Base-by-base conservation (phyloP, 1,140 invertebrate genomes). In the Himalopsyche phryganea region DNA sequence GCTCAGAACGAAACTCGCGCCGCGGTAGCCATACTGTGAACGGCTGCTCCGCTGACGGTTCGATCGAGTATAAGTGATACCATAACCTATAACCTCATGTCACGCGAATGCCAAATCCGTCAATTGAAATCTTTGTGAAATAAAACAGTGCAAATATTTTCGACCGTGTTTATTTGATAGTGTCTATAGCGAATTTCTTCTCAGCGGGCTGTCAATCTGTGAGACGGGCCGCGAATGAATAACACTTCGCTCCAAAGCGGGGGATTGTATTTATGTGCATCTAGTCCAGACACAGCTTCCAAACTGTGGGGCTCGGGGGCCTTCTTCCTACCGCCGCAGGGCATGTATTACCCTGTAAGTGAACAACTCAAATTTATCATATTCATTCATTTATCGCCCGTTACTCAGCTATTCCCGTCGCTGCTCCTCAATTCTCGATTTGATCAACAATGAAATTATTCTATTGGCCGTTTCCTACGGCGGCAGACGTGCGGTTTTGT, bases 341-440 rank as follows among this genome's bases (percentile, higher is more conserved):
- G 89, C 84, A 89, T 92, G 85, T 92, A 91, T 81, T 92, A 91
- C 83, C 89, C 88, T 85, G 90, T 92, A 83, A 91, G 89, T 88
- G 76, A 68, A 19, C 14, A 10, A 33, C 46, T 51, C 36, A 48
- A 17, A 35, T 49, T 38, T n/a, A 20, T 42, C 15, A 14, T 17
- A 33, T 23, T 23, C 6, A 6, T 17, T 5, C 52, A 32, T n/a
- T 41, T 46, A 13, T 15, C 44, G n/a, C n/a, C 44, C 15, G 44
- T 13, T 5, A 3, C 4, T 6, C 38, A n/a, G 38, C n/a, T 15
- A n/a, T 40, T 28, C 23, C 23, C 23, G 23, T 28, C 23, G 23
- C 23, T 28, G 23, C 9, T 28, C n/a, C n/a, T n/a, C 49, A 19
- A 47, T 56, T 49, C 44, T 32, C 28, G 47, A 50, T 50, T 1